Conservation (phyloP, 1,140 invertebrate species). For the Drosophila tristis region DNA sequence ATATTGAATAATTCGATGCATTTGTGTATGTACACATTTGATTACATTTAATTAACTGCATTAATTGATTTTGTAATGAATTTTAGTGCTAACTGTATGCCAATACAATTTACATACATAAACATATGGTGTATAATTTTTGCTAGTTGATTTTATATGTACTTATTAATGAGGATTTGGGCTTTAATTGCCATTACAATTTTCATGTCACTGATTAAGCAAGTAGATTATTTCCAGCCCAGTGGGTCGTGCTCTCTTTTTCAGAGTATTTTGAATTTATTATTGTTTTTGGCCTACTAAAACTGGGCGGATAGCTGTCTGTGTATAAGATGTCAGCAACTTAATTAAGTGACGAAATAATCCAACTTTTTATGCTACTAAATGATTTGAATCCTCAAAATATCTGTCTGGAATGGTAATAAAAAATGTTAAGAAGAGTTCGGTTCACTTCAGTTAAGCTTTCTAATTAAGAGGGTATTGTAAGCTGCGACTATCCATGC, state of each 20-base stretch:
- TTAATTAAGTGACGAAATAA: too few relatives aligned
- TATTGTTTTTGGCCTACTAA: too few relatives aligned
- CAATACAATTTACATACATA: too few relatives aligned
- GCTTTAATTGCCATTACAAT: constrained; percentile 50
- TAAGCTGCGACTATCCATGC: too few relatives aligned
- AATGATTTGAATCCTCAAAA: too few relatives aligned
- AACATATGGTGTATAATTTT: constrained; percentile 31
- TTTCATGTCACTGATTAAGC: constrained; percentile 42
- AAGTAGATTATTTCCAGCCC: constrained; percentile 12
- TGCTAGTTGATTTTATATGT: constrained; percentile 24
- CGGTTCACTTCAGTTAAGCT: too few relatives aligned
- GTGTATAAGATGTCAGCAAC: background rate
- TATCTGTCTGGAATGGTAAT: too few relatives aligned
- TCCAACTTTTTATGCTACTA: background rate
- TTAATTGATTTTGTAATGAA: background rate
- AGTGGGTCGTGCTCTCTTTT: background rate
- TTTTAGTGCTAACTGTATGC: background rate
- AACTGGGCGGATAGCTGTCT: background rate
- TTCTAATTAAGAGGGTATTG: too few relatives aligned
- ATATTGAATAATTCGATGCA: constrained; percentile 4
- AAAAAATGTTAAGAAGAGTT: too few relatives aligned
- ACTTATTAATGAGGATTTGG: constrained; percentile 17
- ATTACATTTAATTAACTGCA: too few relatives aligned
- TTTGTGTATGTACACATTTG: too few relatives aligned
- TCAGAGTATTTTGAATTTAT: too few relatives aligned